Evolutionary conservation across 2,888 invertebrate species (phyloP), one percentile per base, ranked within the genome.

Genomic region (Endotricha flammealis): DNA sequence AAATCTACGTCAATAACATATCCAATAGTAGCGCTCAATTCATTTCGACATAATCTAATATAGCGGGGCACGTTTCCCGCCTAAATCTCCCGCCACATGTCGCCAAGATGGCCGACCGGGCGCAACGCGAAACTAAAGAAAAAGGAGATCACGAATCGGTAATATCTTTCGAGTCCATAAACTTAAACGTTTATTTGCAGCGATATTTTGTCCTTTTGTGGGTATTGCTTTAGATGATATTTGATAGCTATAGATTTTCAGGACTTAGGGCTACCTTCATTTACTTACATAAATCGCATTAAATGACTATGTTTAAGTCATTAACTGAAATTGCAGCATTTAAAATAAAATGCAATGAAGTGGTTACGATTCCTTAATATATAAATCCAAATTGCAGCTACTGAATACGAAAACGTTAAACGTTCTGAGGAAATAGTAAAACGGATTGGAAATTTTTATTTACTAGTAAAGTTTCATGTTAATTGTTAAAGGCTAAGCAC

Each of bases 1-100:
- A 86, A 86, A 86, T 86, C 83, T 85, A 82, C 78, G 82, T 85
- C 86, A 83, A 86, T 86, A 86, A 85, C 86, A 86, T 82, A 86
- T 86, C 85, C 85, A 83, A 85, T 86, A 85, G 83, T 81, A 80
- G 82, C 72, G 72, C 73, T 74, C 86, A 82, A 85, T 86, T 85
- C 86, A 85, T 85, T 86, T 78, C 85, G 79, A 81, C 85, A 82
- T 85, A 83, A 85, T 82, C 82, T 82, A 77, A 83, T 85, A 83
- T 77, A 77, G 79, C 77, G 64, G 79, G 73, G 80, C 86, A 86
- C 86, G 86, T 81, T 82, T 79, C 76, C 79, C 79, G 83, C 73
- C 80, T 86, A 85, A 86, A 86, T 86, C 83, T 85, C 63, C 82
- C 75, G 80, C 83, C 86, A 85, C 82, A 86, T 86, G 86, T 86